Conservation (phyloP, 2,888 invertebrate species). For the Hydraecia micacea region DNA sequence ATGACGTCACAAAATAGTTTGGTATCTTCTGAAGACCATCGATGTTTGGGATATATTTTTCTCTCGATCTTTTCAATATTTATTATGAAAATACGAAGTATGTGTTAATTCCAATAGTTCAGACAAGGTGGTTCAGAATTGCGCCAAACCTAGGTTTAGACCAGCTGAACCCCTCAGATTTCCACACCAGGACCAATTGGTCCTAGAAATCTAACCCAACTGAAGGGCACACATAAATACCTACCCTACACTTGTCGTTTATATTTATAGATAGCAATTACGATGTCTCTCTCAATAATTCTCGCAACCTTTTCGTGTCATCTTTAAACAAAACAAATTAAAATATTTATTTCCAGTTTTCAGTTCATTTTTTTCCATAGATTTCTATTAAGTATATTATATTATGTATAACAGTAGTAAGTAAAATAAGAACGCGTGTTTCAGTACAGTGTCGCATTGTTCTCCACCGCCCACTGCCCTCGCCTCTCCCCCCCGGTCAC, state of each 20-base stretch:
- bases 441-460: conserved; percentile 53
- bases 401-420: not conserved
- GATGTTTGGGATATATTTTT: too few relatives aligned
- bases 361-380: not conserved
- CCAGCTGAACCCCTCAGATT: not conserved
- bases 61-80: not conserved
- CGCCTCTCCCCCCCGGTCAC: not conserved
- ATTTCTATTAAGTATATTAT: conserved; percentile 5
- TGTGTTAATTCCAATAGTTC: not conserved
- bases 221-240: not conserved
- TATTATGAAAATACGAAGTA: not conserved
- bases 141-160: not conserved
- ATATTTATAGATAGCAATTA: not conserved
- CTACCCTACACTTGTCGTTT: too few relatives aligned
- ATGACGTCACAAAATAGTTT: not conserved
- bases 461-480: conserved; percentile 42
- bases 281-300: not conserved
- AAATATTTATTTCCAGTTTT: not conserved
- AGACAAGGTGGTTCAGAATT: not conserved
- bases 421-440: conserved; percentile 38
- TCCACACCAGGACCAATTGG: not conserved
- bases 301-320: not conserved
- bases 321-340: not conserved
- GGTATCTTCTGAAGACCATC: not conserved
- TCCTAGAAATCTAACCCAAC: not conserved